These are phyloP conservation scores for Sebastolobus alascanus DNA, from an alignment of 2,797 vertebrate genomes.

Conservation along the genomic window DNA sequence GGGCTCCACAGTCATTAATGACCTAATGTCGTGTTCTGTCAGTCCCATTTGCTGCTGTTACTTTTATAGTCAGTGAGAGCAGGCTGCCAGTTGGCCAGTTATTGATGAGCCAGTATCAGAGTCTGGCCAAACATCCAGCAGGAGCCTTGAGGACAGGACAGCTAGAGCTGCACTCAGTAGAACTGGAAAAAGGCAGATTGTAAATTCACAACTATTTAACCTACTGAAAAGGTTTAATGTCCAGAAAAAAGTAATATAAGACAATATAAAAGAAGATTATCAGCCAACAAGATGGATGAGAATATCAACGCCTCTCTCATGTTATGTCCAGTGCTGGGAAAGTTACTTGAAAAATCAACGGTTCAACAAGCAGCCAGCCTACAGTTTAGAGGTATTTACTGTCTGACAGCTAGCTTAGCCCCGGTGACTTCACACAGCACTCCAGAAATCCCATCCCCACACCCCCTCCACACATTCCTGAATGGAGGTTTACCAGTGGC, in stretches of 20 bases:
- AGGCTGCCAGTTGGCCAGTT: conserved; percentile 27
- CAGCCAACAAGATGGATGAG: neutral
- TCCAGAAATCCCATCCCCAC: neutral
- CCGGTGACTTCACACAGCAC: neutral
- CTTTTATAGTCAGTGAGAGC: conserved; percentile 21
- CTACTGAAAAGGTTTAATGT: neutral
- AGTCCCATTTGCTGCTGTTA: conserved; percentile 30
- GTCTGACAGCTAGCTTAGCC: neutral
- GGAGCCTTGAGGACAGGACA: conserved; percentile 6
- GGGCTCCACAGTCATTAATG: conserved; percentile 26
- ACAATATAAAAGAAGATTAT: neutral
- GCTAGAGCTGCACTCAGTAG: conserved; percentile 6
- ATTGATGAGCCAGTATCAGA: conserved; percentile 30
- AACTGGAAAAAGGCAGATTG: neutral
- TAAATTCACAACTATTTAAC: neutral
- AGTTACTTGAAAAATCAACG: neutral
- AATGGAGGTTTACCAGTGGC: neutral
- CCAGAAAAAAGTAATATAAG: neutral
- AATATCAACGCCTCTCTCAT: neutral
- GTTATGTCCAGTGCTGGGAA: no score
- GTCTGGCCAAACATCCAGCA: conserved; percentile 10
- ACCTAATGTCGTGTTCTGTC: conserved; percentile 17
- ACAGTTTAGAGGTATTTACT: neutral
- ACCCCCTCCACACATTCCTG: neutral
- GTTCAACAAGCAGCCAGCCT: neutral